phyloP scores from a whole-genome alignment of 2,113 vertebrate genomes.

The Percopsis transmontana region DNA sequence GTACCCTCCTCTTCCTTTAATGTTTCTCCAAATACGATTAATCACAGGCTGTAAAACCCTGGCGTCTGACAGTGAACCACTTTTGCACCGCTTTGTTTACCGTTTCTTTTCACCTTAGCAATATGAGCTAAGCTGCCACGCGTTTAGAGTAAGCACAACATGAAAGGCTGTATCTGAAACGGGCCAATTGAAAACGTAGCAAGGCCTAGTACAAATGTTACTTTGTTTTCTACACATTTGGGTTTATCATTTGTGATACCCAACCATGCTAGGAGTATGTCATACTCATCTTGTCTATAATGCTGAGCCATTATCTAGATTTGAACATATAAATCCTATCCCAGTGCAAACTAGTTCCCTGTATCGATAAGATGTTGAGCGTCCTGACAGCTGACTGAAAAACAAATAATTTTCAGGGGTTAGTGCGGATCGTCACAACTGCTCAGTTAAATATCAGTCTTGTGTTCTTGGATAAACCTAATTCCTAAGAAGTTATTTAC shows the following conservation, averaged over 20 bases:
- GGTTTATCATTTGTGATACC: slow-evolving; percentile 11
- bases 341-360: slow-evolving; percentile 43
- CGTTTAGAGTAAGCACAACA: slow-evolving; percentile 61
- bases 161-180: slow-evolving; percentile 52
- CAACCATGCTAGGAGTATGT: slow-evolving; percentile 1
- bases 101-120: slow-evolving; percentile 58
- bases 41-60: slow-evolving; percentile 60
- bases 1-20: slow-evolving; percentile 73
- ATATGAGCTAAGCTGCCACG: slow-evolving; percentile 65
- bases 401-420: slow-evolving; percentile 44
- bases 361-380: slow-evolving; percentile 52
- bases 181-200: slow-evolving; percentile 34
- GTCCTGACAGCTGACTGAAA: slow-evolving; percentile 36
- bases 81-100: slow-evolving; percentile 68
- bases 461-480: slow-evolving; percentile 28
- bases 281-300: slow-evolving; percentile 25
- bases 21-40: slow-evolving; percentile 79
- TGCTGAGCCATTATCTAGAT: slow-evolving; percentile 29
- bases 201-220: slow-evolving; percentile 23
- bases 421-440: slow-evolving; percentile 39
- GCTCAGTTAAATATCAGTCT: slow-evolving; percentile 51
- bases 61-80: slow-evolving; percentile 63
- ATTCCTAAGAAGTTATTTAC: slow-evolving; percentile 30
- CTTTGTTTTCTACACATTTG: not conserved
- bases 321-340: slow-evolving; percentile 38